Percentiles rank a stretch among this genome's conserved stretches.
Conservation (phyloP, 2,113 vertebrate genomes). For the Protomyctophum bolini region DNA sequence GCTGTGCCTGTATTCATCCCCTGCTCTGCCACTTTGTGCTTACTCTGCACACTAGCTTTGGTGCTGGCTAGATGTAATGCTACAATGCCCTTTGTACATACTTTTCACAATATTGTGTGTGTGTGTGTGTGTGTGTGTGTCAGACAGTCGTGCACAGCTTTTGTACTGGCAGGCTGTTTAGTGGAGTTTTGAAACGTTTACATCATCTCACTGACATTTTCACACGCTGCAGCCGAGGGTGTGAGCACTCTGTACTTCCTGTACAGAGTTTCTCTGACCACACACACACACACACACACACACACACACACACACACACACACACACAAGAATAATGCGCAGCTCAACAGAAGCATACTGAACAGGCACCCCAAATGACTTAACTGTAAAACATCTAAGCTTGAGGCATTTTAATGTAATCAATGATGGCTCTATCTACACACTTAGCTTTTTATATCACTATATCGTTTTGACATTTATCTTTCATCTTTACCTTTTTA, state of each 20-base stretch:
- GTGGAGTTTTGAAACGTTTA: constrained; percentile 29
- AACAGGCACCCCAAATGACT: too few relatives aligned
- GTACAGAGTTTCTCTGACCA: not conserved
- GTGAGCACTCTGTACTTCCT: constrained; percentile 42
- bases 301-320: not conserved
- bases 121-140: not conserved
- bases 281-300: not conserved
- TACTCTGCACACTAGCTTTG: constrained; percentile 15
- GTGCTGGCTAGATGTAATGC: constrained; percentile 3
- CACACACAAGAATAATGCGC: too few relatives aligned
- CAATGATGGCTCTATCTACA: too few relatives aligned
- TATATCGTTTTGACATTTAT: too few relatives aligned
- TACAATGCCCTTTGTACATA: not conserved
- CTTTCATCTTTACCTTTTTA: too few relatives aligned
- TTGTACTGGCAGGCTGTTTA: not conserved
- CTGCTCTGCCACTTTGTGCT: constrained; percentile 13
- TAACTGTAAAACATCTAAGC: too few relatives aligned
- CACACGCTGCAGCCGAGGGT: constrained; percentile 34
- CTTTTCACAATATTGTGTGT: constrained; percentile 4
- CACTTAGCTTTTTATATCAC: too few relatives aligned
- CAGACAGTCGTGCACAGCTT: not conserved
- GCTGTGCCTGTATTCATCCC: constrained; percentile 14
- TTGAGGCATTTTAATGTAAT: too few relatives aligned
- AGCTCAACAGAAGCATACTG: too few relatives aligned
- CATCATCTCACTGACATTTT: constrained; percentile 42